Conservation (phyloP, 1,140 invertebrate genomes). For the Reticulitermes speratus region DNA sequence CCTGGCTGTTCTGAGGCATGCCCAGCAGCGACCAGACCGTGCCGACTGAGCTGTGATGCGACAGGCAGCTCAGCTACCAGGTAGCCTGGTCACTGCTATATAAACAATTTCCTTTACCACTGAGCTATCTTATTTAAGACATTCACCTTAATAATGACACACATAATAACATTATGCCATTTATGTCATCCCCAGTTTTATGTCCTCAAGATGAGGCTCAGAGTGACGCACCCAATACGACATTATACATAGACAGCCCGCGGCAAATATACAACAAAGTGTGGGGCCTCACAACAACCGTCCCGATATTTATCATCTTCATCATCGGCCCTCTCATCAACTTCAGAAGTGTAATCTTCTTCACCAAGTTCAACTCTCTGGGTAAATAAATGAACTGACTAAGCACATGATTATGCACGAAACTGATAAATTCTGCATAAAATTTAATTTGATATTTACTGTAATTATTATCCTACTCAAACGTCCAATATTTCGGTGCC, state of each 20-base stretch:
- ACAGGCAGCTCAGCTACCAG: no score
- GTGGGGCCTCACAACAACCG: constrained; percentile 75
- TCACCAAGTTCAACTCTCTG: constrained; percentile 91
- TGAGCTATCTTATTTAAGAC: no score
- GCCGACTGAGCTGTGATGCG: no score
- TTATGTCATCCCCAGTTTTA: background rate
- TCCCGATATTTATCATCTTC: constrained; percentile 76
- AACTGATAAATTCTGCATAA: constrained; percentile 24
- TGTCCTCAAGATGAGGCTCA: background rate
- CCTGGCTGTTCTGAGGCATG: no score
- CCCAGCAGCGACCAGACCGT: no score
- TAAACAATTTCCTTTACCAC: no score
- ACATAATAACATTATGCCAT: background rate
- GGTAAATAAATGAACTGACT: constrained; percentile 56
- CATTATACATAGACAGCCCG: background rate
- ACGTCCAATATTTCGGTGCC: no score
- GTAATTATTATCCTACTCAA: background rate
- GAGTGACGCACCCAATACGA: background rate
- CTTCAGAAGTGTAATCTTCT: constrained; percentile 85
- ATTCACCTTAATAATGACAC: no score
- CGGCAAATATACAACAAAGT: constrained; percentile 44
- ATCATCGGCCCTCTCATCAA: constrained; percentile 79
- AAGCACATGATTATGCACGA: background rate
- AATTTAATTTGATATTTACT: background rate
- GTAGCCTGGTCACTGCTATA: no score